Conservation (phyloP, 2,888 invertebrate species). For the Uropetala carovei region DNA sequence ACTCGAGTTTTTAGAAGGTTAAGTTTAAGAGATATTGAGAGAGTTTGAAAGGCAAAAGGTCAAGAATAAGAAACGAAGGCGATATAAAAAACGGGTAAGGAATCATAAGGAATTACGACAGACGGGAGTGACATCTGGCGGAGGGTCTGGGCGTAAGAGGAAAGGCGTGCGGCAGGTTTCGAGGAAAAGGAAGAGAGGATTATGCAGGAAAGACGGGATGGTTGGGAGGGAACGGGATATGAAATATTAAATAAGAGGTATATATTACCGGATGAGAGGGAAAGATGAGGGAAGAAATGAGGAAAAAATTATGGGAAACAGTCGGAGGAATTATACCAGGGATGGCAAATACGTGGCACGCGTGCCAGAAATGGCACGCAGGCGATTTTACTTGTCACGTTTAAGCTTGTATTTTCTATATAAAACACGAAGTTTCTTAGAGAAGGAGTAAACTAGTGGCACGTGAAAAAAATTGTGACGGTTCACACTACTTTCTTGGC, state of each 20-base stretch:
- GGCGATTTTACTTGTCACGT: no score
- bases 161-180: neutral
- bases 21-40: neutral
- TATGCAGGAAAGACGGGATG: neutral
- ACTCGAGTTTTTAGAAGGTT: neutral
- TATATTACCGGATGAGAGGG: neutral
- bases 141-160: constrained; percentile 13
- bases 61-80: constrained; percentile 26
- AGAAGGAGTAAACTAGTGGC: no score
- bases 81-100: neutral
- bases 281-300: neutral
- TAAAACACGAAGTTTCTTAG: no score
- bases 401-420: no score
- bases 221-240: neutral
- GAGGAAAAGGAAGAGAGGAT: neutral
- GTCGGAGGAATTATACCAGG: no score
- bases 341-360: no score
- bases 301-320: no score
- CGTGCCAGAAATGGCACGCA: no score
- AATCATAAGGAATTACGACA: neutral
- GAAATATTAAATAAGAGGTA: constrained; percentile 34
- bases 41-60: constrained; percentile 1
- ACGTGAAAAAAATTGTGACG: no score
- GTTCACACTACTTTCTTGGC: no score
- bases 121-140: neutral